Base-by-base conservation (phyloP, 37 sponge, comb jelly and placozoan species). In the Axinella damicornis region DNA sequence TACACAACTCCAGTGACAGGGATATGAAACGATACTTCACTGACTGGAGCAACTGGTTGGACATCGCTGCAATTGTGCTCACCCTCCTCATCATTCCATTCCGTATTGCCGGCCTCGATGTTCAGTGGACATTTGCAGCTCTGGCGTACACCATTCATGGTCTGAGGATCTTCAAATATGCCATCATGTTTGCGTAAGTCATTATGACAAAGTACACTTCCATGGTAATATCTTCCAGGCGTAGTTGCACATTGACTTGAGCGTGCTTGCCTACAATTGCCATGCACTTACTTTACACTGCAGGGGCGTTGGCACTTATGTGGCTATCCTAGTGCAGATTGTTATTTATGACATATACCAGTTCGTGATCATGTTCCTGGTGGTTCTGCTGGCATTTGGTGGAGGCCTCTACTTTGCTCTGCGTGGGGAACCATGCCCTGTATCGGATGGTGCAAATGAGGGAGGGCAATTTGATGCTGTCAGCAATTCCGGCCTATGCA, bases 121-220 rank as follows among this genome's bases (percentile, higher is more conserved):
- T 27, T 5, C 73, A 72, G 54, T 72, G 73, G 73, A 25, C 40
- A 17, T 72, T 41, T 72, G 73, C 54, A n/a, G 52, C 73, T 39
- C 54, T 72, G 73, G 53, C 73, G 5, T 72, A 34, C 53, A 72
- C 37, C 11, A 14, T 72, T 5, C 73, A 72, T 53, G 52, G 54
- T 5, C 53, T 72, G 36, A 72, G 53, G 73, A 72, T 72, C 53
- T 72, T 72, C 52, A 72, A 53, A 53, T 53, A 53, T 72, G 73
- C 52, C 5, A 53, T 72, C 53, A 72, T 40, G 53, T 12, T 67
- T 34, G 1, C 27, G 68, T 67, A 67, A 30, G 68, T 61, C 5
- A 14, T 24, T 19, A 57, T n/a, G n/a, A n/a, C n/a, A n/a, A n/a
- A n/a, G n/a, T n/a, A n/a, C n/a, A 18, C 57, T 56, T 56, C 18